Percentiles rank a stretch among this genome's conserved stretches.
Evolutionary conservation across 2,797 vertebrate species (phyloP).

Genomic region (Argyrosomus regius): DNA sequence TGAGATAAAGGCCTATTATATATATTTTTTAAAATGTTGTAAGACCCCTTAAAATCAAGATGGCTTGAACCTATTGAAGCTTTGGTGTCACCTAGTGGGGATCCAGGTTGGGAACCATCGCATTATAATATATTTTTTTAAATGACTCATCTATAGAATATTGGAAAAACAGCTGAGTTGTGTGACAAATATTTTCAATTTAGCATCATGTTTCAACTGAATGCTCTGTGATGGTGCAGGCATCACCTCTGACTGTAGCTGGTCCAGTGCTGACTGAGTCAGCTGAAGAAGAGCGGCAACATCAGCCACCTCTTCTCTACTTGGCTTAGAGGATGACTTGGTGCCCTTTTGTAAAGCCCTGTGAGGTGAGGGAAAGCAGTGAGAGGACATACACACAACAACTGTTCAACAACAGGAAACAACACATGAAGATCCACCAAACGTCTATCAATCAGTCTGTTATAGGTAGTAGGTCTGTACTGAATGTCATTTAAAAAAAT

Average conservation of each 20-base stretch:
- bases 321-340: constrained; percentile 43
- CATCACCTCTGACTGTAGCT: constrained; percentile 79
- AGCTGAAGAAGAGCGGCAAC: constrained; percentile 66
- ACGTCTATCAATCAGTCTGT: neutral
- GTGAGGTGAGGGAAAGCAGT: neutral
- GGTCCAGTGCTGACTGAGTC: constrained; percentile 70
- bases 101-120: no score
- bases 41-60: no score
- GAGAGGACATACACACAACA: neutral
- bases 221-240: neutral
- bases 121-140: neutral
- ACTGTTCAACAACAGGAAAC: neutral
- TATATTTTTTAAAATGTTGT: no score
- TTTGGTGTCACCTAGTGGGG: no score
- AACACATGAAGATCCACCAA: neutral
- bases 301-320: constrained; percentile 54
- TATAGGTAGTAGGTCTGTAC: no score
- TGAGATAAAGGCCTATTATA: no score
- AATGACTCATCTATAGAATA: neutral
- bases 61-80: no score
- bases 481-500: no score
- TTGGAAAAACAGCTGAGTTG: no score
- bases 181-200: neutral
- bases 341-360: constrained; percentile 55
- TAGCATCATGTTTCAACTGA: neutral